Evolutionary conservation across 2,113 vertebrate species (phyloP).

Genomic region (Polypterus senegalus): DNA sequence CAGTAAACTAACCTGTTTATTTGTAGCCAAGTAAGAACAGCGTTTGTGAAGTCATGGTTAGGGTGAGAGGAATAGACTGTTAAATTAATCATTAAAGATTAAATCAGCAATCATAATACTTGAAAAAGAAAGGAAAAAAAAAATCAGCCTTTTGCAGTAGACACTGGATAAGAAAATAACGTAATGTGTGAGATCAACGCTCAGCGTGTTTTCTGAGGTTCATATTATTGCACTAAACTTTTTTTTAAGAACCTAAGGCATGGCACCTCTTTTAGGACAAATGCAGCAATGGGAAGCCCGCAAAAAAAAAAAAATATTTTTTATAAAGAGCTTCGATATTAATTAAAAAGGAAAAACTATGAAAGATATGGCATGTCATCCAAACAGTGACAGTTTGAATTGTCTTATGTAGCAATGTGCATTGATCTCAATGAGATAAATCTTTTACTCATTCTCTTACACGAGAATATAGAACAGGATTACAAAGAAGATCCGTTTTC

Average conservation of each 20-base stretch:
- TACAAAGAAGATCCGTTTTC: conserved; percentile 71
- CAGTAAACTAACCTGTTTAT: too few relatives aligned
- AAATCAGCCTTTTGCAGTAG: conserved; percentile 40
- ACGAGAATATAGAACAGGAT: conserved; percentile 94
- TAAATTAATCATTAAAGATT: too few relatives aligned
- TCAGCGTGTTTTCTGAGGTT: conserved; percentile 79
- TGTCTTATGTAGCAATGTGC: conserved; percentile 99
- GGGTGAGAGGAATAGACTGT: too few relatives aligned
- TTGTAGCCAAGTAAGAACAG: too few relatives aligned
- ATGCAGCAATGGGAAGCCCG: conserved; percentile 77
- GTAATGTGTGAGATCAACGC: conserved; percentile 34
- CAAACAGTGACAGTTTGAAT: conserved; percentile 77
- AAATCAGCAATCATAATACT: too few relatives aligned
- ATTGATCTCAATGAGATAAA: conserved; percentile 99
- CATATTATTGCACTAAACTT: conserved; percentile 95
- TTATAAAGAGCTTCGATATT: conserved; percentile 70
- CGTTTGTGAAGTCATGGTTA: too few relatives aligned
- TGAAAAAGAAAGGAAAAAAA: too few relatives aligned
- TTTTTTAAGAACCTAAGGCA: conserved; percentile 80
- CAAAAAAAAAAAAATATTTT: conserved; percentile 52
- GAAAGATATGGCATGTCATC: conserved; percentile 77
- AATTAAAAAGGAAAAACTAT: conserved; percentile 4
- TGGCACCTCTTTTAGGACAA: conserved; percentile 89
- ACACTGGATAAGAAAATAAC: conserved; percentile 46
- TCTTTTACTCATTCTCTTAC: conserved; percentile 98